Conservation (phyloP, 2,888 invertebrate genomes). For the Philaethria dido region DNA sequence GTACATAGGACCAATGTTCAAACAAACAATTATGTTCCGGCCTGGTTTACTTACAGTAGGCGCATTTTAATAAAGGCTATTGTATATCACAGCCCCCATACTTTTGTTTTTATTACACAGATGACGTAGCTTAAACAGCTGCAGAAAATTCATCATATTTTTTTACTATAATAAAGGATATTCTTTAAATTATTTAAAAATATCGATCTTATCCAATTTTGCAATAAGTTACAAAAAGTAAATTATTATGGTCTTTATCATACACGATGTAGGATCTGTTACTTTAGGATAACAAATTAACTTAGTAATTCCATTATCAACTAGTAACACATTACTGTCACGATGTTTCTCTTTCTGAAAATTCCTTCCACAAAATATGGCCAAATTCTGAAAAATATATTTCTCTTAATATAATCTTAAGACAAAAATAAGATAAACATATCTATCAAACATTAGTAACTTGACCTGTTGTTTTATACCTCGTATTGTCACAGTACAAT, state of each 20-base stretch:
- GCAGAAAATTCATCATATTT: conserved; percentile 39
- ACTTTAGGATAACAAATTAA: no score
- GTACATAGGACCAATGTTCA: conserved; percentile 36
- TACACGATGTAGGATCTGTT: no score
- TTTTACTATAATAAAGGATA: not conserved
- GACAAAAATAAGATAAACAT: not conserved
- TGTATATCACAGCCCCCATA: conserved; percentile 42
- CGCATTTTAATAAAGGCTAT: conserved; percentile 43
- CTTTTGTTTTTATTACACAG: conserved; percentile 43
- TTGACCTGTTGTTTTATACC: conserved; percentile 50
- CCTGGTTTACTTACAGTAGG: conserved; percentile 43
- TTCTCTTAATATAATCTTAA: not conserved
- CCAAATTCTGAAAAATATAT: not conserved
- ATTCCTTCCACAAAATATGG: not conserved
- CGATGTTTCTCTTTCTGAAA: not conserved
- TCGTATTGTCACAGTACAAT: conserved; percentile 52
- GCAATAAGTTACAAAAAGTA: not conserved
- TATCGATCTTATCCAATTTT: not conserved
- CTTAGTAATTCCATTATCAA: no score
- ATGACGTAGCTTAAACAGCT: conserved; percentile 41
- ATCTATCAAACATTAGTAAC: conserved; percentile 50
- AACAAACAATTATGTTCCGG: conserved; percentile 42
- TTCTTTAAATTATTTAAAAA: conserved; percentile 18
- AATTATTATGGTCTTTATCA: no score
- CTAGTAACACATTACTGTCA: no score